Base-by-base conservation (phyloP, 1,140 invertebrate species). In the Lucilia sericata region DNA sequence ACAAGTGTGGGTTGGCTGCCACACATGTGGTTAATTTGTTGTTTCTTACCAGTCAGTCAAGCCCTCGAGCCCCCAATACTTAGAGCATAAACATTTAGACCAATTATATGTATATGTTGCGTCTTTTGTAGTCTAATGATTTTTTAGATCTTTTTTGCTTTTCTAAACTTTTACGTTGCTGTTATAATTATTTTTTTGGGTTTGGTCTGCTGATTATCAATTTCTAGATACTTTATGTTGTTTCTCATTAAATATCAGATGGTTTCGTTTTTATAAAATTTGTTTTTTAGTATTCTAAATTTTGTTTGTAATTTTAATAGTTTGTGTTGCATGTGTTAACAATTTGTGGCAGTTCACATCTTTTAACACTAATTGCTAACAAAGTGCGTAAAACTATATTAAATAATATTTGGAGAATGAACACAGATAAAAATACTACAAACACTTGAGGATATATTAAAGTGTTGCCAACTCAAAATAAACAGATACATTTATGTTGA, bases 281-380 rank as follows among this genome's bases (percentile, higher is more conserved):
- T 60, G 1, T 60, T n/a, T 21, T 25, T 70, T 70, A 70, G 7
- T 70, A 10, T 70, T 21, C 5, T 70, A 10, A 8, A 8, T 42
- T 42, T 42, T 42, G 42, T 42, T 7, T 42, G 42, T 42, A 42
- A 42, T 42, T 42, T 42, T 42, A 2, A 42, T 42, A 42, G 42
- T 70, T 17, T 17, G 36, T 78, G n/a, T 17, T 47, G 42, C 42
- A 80, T 80, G 42, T 80, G 76, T 49, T 51, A 80, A 80, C 76
- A 80, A 80, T 80, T 80, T 80, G 76, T 80, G 76, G 42, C 76
- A 80, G 76, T 51, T 80, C 42, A 51, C 34, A 49, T 25, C 76
- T 80, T 80, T 49, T 49, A 51, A 80, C 76, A 51, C 76, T 80
- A 51, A 51, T 80, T 80, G 76, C 47, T 51, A 80, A 80, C 74